These are phyloP conservation scores for Coptodon bakossiorum DNA, from an alignment of 2,113 vertebrate genomes.

Conservation along the genomic window DNA sequence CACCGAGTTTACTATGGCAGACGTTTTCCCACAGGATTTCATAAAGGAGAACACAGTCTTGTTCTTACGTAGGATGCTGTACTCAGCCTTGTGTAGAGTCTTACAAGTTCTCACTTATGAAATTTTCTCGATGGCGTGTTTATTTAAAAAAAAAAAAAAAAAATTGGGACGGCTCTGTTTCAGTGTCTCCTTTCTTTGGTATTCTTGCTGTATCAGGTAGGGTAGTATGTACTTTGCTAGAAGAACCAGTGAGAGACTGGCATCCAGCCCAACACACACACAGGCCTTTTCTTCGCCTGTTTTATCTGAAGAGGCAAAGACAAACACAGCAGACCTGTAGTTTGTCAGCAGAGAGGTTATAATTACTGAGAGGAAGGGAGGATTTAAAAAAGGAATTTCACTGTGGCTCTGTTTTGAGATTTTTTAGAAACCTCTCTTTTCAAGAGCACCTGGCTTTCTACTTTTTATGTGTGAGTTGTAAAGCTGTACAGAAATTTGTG, in stretches of 20 bases:
- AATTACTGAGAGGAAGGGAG: conserved; percentile 57
- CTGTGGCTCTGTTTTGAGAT: conserved; percentile 20
- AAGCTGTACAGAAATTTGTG: not conserved
- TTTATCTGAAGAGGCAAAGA: conserved; percentile 36
- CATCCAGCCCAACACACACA: conserved; percentile 9
- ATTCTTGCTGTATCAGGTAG: not conserved
- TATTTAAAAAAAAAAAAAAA: not conserved
- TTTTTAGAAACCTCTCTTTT: not conserved
- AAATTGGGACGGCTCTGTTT: not conserved
- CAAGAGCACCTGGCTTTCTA: not conserved
- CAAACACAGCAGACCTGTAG: conserved; percentile 48
- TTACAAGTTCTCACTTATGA: not conserved
- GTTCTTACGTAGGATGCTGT: not conserved
- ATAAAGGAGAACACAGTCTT: conserved; percentile 1
- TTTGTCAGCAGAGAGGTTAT: conserved; percentile 50
- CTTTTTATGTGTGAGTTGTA: not conserved
- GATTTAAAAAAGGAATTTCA: conserved; percentile 43
- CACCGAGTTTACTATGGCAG: conserved; percentile 7
- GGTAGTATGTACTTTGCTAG: conserved; percentile 5
- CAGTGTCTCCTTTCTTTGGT: not conserved
- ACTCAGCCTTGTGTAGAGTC: not conserved
- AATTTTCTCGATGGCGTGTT: not conserved
- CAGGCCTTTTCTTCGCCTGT: conserved; percentile 45
- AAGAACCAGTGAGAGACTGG: conserved; percentile 19
- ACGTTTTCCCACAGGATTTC: not conserved